Conservation (phyloP, 2,113 vertebrate genomes). For the Leucosticte australis region DNA sequence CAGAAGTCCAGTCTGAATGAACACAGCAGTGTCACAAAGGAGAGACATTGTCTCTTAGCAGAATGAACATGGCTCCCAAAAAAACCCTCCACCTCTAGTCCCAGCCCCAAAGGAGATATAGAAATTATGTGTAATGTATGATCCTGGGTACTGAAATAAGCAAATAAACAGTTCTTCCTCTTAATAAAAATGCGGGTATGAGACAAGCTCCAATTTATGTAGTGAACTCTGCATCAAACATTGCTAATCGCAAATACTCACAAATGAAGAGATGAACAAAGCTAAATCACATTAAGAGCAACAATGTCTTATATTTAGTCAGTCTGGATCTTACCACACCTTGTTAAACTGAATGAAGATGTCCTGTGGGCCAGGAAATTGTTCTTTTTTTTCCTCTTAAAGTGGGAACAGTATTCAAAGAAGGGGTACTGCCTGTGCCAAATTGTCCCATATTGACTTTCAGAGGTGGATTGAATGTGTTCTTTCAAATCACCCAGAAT, state of each 20-base stretch:
- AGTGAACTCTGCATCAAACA: background rate
- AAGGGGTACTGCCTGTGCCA: background rate
- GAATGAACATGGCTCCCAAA: background rate
- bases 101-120: background rate
- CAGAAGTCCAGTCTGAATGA: background rate
- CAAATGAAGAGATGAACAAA: background rate
- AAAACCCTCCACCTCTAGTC: fast-evolving
- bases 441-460: background rate
- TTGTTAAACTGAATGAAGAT: background rate
- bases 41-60: background rate
- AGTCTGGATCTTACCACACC: background rate
- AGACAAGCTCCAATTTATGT: background rate
- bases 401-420: background rate
- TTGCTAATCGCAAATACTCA: fast-evolving
- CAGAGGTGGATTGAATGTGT: background rate
- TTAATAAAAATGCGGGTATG: background rate
- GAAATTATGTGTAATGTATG: background rate
- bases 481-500: background rate
- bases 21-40: background rate
- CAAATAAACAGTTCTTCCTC: background rate
- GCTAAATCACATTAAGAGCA: background rate
- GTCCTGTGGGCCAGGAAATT: background rate
- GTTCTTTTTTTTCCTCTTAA: background rate
- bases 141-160: background rate
- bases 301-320: background rate